A percentile compares a stretch with the other conserved stretches of the same genome.
Conservation (phyloP, 1,140 invertebrate genomes). For the Trachymyrmex septentrionalis region DNA sequence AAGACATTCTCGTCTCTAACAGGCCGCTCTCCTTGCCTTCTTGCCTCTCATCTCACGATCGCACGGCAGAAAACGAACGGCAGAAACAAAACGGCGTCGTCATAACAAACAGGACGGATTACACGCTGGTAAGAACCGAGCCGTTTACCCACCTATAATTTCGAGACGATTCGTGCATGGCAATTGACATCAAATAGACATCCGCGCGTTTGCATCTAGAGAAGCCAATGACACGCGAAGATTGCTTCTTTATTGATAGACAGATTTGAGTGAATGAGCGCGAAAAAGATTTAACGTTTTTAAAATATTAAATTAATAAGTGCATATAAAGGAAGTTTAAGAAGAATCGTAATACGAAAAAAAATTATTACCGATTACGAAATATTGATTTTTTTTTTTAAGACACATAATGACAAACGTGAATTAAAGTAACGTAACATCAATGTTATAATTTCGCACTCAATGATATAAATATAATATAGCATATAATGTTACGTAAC, state of each 20-base stretch:
- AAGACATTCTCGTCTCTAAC: conserved; percentile 66
- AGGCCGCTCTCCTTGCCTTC: conserved; percentile 47
- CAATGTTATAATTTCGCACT: too few species aligned
- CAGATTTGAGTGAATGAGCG: not conserved
- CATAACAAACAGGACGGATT: conserved; percentile 69
- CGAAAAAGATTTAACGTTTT: not conserved
- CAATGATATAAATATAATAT: too few species aligned
- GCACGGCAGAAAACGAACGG: conserved; percentile 50
- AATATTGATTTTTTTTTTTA: conserved; percentile 6
- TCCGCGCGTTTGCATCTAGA: conserved; percentile 25
- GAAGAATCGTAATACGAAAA: not conserved
- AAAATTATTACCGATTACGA: not conserved
- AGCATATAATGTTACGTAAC: too few species aligned
- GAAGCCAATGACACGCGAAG: conserved; percentile 1
- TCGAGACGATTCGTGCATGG: conserved; percentile 49
- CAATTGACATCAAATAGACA: conserved; percentile 53
- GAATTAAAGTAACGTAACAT: too few species aligned
- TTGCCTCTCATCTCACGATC: conserved; percentile 24
- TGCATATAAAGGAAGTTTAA: too few species aligned
- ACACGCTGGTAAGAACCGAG: conserved; percentile 43
- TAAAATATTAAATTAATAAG: not conserved
- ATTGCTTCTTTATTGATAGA: conserved; percentile 13
- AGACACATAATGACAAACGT: not conserved
- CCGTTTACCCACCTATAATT: conserved; percentile 58
- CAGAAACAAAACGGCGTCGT: conserved; percentile 60